These are phyloP conservation scores for Archilochus colubris DNA, from an alignment of 2,113 vertebrate genomes.

Conservation along the genomic window DNA sequence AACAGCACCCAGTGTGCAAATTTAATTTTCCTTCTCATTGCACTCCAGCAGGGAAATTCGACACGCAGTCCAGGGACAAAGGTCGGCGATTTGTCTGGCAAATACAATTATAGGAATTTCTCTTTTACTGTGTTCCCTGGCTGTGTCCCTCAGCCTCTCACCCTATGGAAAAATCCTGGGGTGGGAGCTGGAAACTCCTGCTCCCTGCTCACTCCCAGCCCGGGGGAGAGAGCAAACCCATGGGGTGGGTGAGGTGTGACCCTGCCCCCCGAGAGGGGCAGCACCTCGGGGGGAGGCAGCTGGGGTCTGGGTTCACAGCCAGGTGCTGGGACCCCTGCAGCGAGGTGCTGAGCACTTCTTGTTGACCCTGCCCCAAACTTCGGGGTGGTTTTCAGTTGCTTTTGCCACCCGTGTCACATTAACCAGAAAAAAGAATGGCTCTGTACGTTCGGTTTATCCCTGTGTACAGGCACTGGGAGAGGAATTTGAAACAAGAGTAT, in stretches of 20 bases:
- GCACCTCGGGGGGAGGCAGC: fast-evolving
- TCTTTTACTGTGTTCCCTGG: background rate
- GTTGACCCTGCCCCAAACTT: slow-evolving; percentile 26
- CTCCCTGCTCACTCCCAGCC: background rate
- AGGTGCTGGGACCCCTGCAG: background rate
- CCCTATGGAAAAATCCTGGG: background rate
- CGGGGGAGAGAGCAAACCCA: background rate
- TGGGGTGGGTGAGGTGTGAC: too few species aligned
- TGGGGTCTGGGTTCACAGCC: background rate
- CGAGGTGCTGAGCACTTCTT: slow-evolving; percentile 15
- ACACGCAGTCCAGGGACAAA: background rate
- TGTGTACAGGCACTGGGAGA: background rate
- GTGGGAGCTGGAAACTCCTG: background rate
- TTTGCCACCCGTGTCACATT: background rate
- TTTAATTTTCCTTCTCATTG: background rate
- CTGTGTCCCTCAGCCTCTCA: background rate
- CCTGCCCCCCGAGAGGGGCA: background rate
- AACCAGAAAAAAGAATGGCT: slow-evolving; percentile 1
- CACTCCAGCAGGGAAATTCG: background rate
- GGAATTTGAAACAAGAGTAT: background rate
- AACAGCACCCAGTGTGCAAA: background rate
- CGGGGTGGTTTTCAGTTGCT: slow-evolving; percentile 16
- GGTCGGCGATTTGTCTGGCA: background rate
- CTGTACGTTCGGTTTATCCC: background rate
- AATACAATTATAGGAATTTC: background rate